A percentile compares a stretch with the other conserved stretches of the same genome.
Evolutionary conservation across 1,140 invertebrate genomes (phyloP).

Genomic region (Agraylea sexmaculata): DNA sequence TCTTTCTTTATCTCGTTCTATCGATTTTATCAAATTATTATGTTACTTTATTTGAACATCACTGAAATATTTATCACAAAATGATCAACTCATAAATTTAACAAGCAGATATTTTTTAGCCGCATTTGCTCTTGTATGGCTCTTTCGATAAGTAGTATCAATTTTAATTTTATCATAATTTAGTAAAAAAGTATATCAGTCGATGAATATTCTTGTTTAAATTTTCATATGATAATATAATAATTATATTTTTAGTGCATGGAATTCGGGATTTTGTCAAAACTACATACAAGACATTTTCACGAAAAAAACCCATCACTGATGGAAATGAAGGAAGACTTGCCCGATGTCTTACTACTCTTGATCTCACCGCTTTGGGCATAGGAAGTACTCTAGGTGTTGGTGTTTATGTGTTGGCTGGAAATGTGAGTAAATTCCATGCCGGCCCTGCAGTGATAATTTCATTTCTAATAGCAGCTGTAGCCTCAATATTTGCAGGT

Average conservation of each 20-base stretch:
- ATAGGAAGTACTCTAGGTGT: conserved; percentile 80
- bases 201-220: too few species aligned
- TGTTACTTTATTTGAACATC: too few species aligned
- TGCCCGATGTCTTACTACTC: conserved; percentile 54
- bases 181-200: too few species aligned
- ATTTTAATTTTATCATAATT: too few species aligned
- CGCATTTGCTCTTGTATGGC: too few species aligned
- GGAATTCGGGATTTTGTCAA: conserved; percentile 10
- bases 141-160: too few species aligned
- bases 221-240: not conserved
- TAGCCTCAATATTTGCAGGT: conserved; percentile 79
- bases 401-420: conserved; percentile 79
- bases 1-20: too few species aligned
- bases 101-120: too few species aligned
- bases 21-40: too few species aligned
- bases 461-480: conserved; percentile 72
- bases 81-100: too few species aligned
- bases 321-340: conserved; percentile 42
- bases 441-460: conserved; percentile 74
- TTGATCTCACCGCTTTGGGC: conserved; percentile 67
- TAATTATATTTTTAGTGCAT: conserved; percentile 9
- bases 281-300: conserved; percentile 32
- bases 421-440: conserved; percentile 64
- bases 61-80: too few species aligned
- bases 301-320: conserved; percentile 37